A percentile compares a stretch with the other conserved stretches of the same genome.
Conservation (phyloP, 2,888 invertebrate genomes). For the Oligia fasciuncula region DNA sequence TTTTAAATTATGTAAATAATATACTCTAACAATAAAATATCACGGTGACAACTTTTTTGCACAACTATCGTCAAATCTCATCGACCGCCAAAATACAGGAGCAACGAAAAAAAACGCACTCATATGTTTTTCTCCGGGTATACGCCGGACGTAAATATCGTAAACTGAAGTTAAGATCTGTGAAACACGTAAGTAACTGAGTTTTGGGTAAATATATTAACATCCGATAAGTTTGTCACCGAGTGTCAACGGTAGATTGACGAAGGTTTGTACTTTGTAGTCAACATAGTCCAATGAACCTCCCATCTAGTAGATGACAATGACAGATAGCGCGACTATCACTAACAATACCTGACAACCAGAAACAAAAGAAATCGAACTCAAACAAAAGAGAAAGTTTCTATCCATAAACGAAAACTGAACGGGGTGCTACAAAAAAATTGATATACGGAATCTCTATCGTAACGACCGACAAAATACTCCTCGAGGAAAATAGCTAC, state of each 20-base stretch:
- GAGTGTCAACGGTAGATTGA: conserved; percentile 58
- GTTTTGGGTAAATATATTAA: conserved; percentile 52
- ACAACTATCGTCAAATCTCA: conserved; percentile 18
- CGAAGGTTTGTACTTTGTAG: conserved; percentile 59
- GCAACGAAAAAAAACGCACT: conserved; percentile 19
- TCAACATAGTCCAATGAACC: conserved; percentile 38
- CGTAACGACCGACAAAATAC: conserved; percentile 16
- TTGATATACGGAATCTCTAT: conserved; percentile 31
- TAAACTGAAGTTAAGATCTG: conserved; percentile 44
- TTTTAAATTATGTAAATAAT: too few relatives aligned
- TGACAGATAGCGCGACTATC: conserved; percentile 44
- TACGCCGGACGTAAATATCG: conserved; percentile 22
- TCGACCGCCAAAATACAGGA: background rate
- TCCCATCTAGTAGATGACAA: conserved; percentile 38
- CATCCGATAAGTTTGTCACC: conserved; percentile 57
- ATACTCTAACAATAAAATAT: too few relatives aligned
- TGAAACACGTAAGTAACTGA: conserved; percentile 49
- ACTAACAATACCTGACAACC: conserved; percentile 27
- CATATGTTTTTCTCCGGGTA: conserved; percentile 21
- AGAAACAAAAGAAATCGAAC: conserved; percentile 32
- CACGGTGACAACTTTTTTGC: background rate
- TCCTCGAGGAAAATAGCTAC: conserved; percentile 35
- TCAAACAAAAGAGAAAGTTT: conserved; percentile 12
- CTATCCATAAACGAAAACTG: conserved; percentile 5
- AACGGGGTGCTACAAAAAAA: background rate